Conservation (phyloP, 2,113 vertebrate species). For the Myotis brandtii region DNA sequence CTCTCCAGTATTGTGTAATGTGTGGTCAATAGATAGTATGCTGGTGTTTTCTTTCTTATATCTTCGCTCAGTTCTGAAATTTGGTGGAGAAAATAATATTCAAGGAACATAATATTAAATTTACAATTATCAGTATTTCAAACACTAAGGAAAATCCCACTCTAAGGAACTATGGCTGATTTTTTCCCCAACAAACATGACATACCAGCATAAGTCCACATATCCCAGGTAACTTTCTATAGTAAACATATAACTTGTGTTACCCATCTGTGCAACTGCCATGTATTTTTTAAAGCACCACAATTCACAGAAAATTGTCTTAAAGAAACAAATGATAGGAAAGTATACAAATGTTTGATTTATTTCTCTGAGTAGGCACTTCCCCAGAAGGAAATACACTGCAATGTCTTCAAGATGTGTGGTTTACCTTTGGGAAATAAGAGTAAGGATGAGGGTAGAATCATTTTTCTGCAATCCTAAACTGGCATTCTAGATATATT, state of each 20-base stretch:
- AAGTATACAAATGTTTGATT: slow-evolving; percentile 16
- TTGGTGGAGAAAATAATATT: background rate
- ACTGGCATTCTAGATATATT: background rate
- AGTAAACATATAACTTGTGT: background rate
- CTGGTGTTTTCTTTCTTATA: background rate
- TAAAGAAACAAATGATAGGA: slow-evolving; percentile 38
- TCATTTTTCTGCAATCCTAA: background rate
- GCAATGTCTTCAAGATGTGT: background rate
- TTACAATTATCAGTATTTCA: background rate
- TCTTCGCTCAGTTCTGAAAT: background rate
- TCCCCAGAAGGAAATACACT: background rate
- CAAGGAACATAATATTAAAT: background rate
- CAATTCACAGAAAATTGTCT: slow-evolving; percentile 27
- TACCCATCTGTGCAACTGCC: background rate
- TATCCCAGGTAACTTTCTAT: background rate
- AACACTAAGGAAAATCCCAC: background rate
- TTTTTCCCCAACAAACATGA: slow-evolving; percentile 60
- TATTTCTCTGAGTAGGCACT: background rate
- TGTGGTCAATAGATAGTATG: background rate
- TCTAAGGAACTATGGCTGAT: slow-evolving; percentile 16
- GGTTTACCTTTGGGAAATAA: background rate
- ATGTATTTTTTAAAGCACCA: background rate
- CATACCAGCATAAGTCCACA: background rate
- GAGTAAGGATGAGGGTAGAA: background rate
- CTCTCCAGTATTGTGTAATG: background rate